Base-by-base conservation (phyloP, 2,888 invertebrate species). In the Actias luna region DNA sequence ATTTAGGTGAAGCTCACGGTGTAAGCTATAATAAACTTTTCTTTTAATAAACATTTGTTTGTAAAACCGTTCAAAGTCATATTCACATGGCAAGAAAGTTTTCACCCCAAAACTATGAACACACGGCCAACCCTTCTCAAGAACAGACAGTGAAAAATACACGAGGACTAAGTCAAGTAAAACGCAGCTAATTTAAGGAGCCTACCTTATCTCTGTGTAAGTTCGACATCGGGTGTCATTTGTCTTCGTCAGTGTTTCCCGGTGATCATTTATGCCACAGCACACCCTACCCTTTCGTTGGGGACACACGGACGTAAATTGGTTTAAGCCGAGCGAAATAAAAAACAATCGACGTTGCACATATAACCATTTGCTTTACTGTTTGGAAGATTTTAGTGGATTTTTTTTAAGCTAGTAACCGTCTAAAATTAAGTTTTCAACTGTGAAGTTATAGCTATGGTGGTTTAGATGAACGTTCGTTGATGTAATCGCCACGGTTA, bases 251-350 rank as follows among this genome's bases (percentile, higher is more conserved):
- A 92, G 84, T 82, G 87, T 84, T 85, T 85, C 87, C 87, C 86
- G 87, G 91, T 89, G 92, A 93, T 93, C 92, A 92, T 93, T 93
- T 93, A 93, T 93, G 93, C 93, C 85, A 87, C 88, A 92, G 92
- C 93, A 93, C 93, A 93, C 92, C 92, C 90, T 87, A 89, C 91
- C 90, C 90, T 91, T 92, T 89, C 78, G 73, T 59, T 78, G 73
- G 52, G 66, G 73, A 82, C 59, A 77, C 67, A 88, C 77, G 81
- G 77, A 55, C 2, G 1, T 0, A 5, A 4, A 67, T 65, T 72
- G 4, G 55, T 55, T 5, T 57, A 61, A 71, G 65, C 77, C 16
- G 10, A 39, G 22, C 22, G 25, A 25, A 50, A 12, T 50, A n/a
- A n/a, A n/a, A n/a, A n/a, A n/a, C n/a, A n/a, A n/a, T n/a, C n/a